Evolutionary conservation across 2,113 vertebrate species (phyloP).

Genomic region (Antechinus flavipes): DNA sequence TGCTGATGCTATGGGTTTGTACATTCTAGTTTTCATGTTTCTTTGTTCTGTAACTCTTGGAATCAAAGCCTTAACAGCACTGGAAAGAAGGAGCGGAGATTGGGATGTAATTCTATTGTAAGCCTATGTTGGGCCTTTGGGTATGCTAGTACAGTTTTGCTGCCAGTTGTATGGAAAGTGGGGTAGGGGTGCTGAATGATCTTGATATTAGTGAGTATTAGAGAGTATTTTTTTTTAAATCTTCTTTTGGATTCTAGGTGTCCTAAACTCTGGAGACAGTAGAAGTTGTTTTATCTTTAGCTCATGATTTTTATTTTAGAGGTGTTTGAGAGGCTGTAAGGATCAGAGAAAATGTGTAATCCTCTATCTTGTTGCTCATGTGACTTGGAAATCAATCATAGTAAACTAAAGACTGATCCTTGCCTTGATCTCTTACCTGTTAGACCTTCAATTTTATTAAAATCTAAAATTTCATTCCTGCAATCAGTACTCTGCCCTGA

Average conservation of each 20-base stretch:
- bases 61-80: not conserved
- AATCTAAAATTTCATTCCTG: not conserved
- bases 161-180: not conserved
- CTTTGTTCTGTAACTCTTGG: not conserved
- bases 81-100: not conserved
- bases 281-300: not conserved
- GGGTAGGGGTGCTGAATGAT: not conserved
- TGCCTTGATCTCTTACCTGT: not conserved
- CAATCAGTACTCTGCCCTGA: not conserved
- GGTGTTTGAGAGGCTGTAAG: not conserved
- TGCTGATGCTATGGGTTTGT: not conserved
- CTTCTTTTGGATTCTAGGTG: not conserved
- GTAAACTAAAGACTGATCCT: not conserved
- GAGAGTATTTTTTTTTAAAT: not conserved
- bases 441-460: not conserved
- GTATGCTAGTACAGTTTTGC: not conserved
- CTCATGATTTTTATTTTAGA: not conserved
- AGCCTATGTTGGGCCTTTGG: not conserved
- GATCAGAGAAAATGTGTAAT: not conserved
- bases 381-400: not conserved
- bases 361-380: not conserved
- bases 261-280: not conserved
- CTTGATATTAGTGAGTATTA: not conserved
- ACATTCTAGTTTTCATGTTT: not conserved
- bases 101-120: not conserved